A percentile compares a stretch with the other conserved stretches of the same genome.
These are phyloP conservation scores for Andrena hattorfiana DNA, from an alignment of 2,888 invertebrate genomes.

Conservation along the genomic window DNA sequence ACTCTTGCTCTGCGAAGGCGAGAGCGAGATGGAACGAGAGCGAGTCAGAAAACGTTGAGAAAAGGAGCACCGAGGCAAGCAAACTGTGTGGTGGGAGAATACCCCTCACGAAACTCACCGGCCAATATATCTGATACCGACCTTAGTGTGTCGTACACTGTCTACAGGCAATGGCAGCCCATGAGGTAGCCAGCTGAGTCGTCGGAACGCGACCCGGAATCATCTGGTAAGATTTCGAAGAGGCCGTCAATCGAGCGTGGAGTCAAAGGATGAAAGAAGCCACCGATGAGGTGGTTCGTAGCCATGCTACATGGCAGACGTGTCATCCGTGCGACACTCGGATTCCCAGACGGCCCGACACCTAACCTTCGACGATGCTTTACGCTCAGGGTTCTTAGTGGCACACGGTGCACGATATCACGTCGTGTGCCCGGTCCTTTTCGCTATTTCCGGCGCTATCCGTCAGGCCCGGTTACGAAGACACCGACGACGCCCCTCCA, in stretches of 20 bases:
- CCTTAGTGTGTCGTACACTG: no score
- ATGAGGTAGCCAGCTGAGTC: no score
- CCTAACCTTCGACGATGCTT: constrained; percentile 74
- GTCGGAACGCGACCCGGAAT: no score
- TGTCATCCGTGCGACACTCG: constrained; percentile 35
- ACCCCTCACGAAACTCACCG: no score
- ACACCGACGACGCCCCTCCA: constrained; percentile 76
- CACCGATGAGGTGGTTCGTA: constrained; percentile 17
- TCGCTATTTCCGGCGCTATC: constrained; percentile 84
- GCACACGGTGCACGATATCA: constrained; percentile 35
- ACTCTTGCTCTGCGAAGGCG: no score
- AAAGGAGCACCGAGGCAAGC: no score
- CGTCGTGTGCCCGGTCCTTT: constrained; percentile 58
- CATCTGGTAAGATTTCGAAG: constrained; percentile 2
- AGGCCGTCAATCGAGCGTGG: background rate
- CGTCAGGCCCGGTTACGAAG: constrained; percentile 82
- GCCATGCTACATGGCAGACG: constrained; percentile 41
- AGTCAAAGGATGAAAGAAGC: constrained; percentile 26
- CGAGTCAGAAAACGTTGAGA: no score
- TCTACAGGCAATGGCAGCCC: no score
- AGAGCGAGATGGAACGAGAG: no score
- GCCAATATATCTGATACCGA: no score
- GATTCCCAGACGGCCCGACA: constrained; percentile 80
- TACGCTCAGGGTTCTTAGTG: constrained; percentile 50
- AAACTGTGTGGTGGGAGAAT: no score